Conservation (phyloP, 1,140 invertebrate species). For the Hormaphis cornu region DNA sequence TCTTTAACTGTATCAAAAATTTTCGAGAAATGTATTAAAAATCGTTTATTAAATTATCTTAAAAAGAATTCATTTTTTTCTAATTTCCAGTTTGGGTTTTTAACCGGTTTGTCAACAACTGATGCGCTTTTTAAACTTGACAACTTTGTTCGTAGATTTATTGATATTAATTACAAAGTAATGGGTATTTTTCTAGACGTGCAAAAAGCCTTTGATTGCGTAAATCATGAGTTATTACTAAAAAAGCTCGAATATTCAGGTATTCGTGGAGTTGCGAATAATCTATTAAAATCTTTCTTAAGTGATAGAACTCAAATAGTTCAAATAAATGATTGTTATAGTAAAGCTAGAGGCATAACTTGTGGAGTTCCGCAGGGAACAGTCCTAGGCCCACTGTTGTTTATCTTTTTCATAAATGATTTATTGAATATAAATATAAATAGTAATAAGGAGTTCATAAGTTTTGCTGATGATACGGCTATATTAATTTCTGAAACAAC, state of each 20-base stretch:
- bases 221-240: slow-evolving; percentile 28
- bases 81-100: slow-evolving; percentile 15
- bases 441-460: neutral
- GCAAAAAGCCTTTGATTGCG: slow-evolving; percentile 28
- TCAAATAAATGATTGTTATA: neutral
- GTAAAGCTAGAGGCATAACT: neutral
- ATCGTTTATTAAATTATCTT: neutral
- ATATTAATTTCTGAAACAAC: neutral
- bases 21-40: neutral
- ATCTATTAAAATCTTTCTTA: slow-evolving; percentile 6
- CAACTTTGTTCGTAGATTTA: neutral
- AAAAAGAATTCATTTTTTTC: neutral
- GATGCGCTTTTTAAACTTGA: neutral
- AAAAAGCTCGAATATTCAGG: neutral
- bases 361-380: neutral
- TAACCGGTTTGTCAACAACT: neutral
- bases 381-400: neutral
- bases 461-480: neutral
- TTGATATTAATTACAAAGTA: neutral
- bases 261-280: neutral
- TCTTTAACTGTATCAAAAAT: neutral
- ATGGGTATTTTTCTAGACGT: slow-evolving; percentile 29
- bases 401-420: slow-evolving; percentile 8
- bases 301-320: slow-evolving; percentile 15
- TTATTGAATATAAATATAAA: neutral